Conservation (phyloP, 1,140 invertebrate species). For the Acromyrmex heyeri region DNA sequence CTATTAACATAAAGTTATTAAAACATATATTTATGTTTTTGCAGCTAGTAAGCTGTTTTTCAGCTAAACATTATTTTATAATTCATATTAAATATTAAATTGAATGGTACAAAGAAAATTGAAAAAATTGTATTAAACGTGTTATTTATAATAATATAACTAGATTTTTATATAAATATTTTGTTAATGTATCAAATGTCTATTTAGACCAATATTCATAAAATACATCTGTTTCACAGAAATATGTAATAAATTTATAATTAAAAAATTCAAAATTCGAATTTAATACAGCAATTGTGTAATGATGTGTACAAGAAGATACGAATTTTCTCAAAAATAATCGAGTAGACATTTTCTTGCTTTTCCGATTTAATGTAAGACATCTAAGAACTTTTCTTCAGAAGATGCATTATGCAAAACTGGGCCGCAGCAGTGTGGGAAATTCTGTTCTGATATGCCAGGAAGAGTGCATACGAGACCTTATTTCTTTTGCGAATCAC, state of each 20-base stretch:
- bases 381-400: not conserved
- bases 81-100: not conserved
- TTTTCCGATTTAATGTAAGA: not conserved
- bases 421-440: slow-evolving; percentile 46
- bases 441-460: slow-evolving; percentile 46
- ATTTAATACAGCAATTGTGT: not conserved
- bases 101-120: not conserved
- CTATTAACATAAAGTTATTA: not conserved
- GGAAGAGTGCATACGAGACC: slow-evolving; percentile 35
- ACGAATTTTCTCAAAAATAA: not conserved
- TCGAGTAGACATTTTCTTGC: not conserved
- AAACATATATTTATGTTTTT: not conserved
- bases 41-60: not conserved
- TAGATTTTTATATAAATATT: not conserved
- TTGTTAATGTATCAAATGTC: no score
- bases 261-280: not conserved
- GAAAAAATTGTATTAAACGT: not conserved
- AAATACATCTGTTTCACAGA: not conserved
- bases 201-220: not conserved
- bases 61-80: not conserved
- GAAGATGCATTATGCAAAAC: slow-evolving; percentile 44
- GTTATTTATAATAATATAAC: not conserved
- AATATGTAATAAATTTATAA: not conserved
- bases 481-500: slow-evolving; percentile 52
- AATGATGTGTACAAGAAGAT: not conserved